These are phyloP conservation scores for Suncus etruscus DNA, from an alignment of 2,113 vertebrate genomes.

Conservation along the genomic window DNA sequence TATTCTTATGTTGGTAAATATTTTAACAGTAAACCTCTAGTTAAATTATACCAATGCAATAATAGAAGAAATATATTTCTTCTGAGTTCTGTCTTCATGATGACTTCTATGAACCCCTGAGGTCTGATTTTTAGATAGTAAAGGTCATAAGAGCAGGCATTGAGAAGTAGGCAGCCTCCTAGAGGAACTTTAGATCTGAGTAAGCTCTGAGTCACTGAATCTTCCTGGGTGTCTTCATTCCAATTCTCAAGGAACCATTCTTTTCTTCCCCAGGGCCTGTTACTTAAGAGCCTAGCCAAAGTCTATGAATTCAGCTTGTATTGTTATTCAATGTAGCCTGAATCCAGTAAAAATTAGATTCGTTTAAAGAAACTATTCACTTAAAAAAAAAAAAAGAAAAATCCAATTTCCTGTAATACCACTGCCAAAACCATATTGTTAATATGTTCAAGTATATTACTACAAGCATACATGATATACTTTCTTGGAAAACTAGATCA, in stretches of 20 bases:
- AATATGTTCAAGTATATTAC: not conserved
- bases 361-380: conserved; percentile 16
- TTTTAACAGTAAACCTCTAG: no score
- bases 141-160: no score
- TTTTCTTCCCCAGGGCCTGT: no score
- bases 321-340: not conserved
- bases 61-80: not conserved
- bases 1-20: not conserved
- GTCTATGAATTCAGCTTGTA: no score
- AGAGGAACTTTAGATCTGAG: no score
- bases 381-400: conserved; percentile 33
- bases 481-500: not conserved
- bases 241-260: no score
- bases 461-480: not conserved
- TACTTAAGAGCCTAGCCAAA: no score
- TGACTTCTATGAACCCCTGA: no score
- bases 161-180: no score
- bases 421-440: not conserved
- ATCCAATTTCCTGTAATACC: not conserved
- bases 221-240: no score
- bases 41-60: not conserved
- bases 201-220: no score
- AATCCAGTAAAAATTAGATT: not conserved
- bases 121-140: no score
- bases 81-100: not conserved